A percentile compares a stretch with the other conserved stretches of the same genome.
phyloP scores from a whole-genome alignment of 2,113 vertebrate species.

The Campylomormyrus numenius region DNA sequence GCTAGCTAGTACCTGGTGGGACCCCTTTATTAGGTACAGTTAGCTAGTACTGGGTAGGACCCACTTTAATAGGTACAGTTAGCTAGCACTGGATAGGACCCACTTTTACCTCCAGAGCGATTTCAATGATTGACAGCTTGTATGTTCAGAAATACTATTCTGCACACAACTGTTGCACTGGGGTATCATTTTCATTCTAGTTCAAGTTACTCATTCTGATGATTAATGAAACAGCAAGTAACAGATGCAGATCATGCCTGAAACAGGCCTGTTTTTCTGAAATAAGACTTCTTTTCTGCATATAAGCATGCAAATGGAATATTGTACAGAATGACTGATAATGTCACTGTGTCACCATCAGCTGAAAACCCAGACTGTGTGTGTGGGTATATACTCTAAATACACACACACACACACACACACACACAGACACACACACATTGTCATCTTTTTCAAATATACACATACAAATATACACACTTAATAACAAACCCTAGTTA shows the following conservation, averaged over 20 bases:
- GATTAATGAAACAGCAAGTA: neutral
- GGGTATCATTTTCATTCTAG: neutral
- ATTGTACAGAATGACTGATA: neutral
- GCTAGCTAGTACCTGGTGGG: neutral
- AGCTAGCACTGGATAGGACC: neutral
- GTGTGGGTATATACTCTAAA: neutral
- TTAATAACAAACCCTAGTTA: neutral
- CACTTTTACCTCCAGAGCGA: neutral
- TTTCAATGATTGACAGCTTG: neutral
- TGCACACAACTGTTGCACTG: neutral
- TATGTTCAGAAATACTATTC: neutral
- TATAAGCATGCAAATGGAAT: neutral
- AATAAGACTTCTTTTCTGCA: neutral
- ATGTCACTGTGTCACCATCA: neutral
- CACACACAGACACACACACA: too few species aligned
- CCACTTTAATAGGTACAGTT: neutral
- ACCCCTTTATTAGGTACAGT: neutral
- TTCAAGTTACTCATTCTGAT: neutral
- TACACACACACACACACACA: too few species aligned
- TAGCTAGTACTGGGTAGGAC: neutral
- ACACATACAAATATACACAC: neutral
- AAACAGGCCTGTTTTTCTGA: neutral
- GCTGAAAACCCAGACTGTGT: neutral
- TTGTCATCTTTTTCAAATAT: too few species aligned
- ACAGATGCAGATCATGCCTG: neutral